These are phyloP conservation scores for Phenganax marumi DNA, from an alignment of 92 coral and sea anemone species.

Conservation along the genomic window DNA sequence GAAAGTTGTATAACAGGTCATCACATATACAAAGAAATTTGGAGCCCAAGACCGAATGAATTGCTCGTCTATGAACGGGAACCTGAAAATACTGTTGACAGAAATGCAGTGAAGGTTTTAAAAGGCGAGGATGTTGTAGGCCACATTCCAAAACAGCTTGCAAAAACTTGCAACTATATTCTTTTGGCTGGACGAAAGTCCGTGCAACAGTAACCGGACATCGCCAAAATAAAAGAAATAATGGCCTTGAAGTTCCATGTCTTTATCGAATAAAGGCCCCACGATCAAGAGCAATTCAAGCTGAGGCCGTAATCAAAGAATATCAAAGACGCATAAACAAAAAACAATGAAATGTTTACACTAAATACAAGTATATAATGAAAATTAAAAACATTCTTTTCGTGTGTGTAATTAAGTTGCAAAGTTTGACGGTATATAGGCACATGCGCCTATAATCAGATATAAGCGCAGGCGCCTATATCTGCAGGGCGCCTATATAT, in stretches of 20 bases:
- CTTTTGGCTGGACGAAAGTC: neutral
- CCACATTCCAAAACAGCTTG: conserved; percentile 18
- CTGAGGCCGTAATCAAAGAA: neutral
- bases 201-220: neutral
- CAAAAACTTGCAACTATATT: neutral
- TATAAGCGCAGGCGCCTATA: neutral
- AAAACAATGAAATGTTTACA: neutral
- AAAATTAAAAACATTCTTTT: neutral
- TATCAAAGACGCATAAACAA: neutral
- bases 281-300: conserved; percentile 7
- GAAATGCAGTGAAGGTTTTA: conserved; percentile 29
- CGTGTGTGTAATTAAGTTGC: neutral
- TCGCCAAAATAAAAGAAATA: conserved; percentile 23
- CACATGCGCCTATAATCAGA: neutral
- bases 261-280: conserved; percentile 13
- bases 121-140: conserved; percentile 35
- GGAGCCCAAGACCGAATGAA: conserved; percentile 44
- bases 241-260: conserved; percentile 22
- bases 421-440: neutral
- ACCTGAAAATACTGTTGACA: conserved; percentile 40
- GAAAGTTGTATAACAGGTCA: conserved; percentile 25
- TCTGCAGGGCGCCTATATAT: neutral
- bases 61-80: conserved; percentile 28
- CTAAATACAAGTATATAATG: neutral
- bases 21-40: conserved; percentile 42